A percentile compares a stretch with the other conserved stretches of the same genome.
Evolutionary conservation across 2,888 invertebrate species (phyloP).

Genomic region (Caenorhabditis zanzibari): DNA sequence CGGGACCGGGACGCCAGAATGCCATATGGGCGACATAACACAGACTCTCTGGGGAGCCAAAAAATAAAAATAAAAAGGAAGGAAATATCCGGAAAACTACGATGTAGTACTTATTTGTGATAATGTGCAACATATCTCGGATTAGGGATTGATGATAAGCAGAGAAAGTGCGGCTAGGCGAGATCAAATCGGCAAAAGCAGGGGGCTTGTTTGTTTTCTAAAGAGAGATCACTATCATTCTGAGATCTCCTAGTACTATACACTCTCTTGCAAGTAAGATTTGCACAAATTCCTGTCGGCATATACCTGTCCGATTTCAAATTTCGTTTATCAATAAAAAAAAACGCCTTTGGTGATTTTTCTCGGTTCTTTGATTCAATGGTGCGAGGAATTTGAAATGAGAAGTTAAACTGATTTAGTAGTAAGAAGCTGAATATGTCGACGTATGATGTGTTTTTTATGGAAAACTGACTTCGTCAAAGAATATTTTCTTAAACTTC

Average conservation of each 20-base stretch:
- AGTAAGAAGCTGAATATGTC: no score
- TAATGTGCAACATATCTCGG: slow-evolving; percentile 21
- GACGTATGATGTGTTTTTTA: no score
- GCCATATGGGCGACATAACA: slow-evolving; percentile 54
- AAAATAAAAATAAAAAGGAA: no score
- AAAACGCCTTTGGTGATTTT: slow-evolving; percentile 25
- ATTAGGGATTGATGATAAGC: slow-evolving; percentile 15
- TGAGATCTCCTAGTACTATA: slow-evolving; percentile 13
- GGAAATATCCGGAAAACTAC: slow-evolving; percentile 8
- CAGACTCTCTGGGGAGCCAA: slow-evolving; percentile 39
- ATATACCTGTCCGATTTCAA: slow-evolving; percentile 55
- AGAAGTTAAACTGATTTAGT: neutral
- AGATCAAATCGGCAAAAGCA: slow-evolving; percentile 36
- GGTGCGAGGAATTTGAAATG: slow-evolving; percentile 21
- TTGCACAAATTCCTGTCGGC: slow-evolving; percentile 59
- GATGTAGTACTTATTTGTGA: slow-evolving; percentile 20
- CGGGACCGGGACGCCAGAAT: slow-evolving; percentile 51
- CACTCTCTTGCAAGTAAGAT: slow-evolving; percentile 48
- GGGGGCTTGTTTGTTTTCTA: slow-evolving; percentile 55
- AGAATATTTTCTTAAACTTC: no score
- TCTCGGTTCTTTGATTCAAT: slow-evolving; percentile 24
- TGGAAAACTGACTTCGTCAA: no score
- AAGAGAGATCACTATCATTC: slow-evolving; percentile 56
- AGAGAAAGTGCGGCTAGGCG: neutral
- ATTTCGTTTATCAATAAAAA: slow-evolving; percentile 60